Base-by-base conservation (phyloP, 2,113 vertebrate species). In the Antechinus stuartii region DNA sequence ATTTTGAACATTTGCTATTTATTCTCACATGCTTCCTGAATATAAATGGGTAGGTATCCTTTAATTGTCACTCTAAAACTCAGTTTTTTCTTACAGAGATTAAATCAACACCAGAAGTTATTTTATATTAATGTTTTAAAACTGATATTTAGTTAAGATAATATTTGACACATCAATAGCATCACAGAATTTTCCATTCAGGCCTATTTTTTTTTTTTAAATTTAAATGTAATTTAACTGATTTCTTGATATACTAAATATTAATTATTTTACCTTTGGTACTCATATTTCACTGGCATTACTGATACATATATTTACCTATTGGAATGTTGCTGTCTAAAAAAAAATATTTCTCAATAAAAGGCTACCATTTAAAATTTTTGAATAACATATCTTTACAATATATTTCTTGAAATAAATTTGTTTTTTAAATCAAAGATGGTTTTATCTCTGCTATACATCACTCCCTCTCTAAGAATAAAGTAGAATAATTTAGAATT, bases 391-490 rank as follows among this genome's bases (percentile, higher is more conserved):
- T 96, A 91, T 47, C 91, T 68, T 95, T 84, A 42, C 91, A 11
- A 95, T 84, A 42, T 14, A 22, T 93, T 91, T 92, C 68, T 42
- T 92, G 3, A 94, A 93, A 95, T 97, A 96, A 96, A 95, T 94
- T 95, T 84, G 96, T 94, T 95, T 25, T 94, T 94, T 96, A 96
- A 95, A 57, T 49, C 50, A 95, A 96, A 96, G 19, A 19, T 95
- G 68, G 92, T 95, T 94, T 93, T 92, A 49, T 94, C 24, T 95
- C 2, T 95, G 25, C 35, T 91, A 8, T 90, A 93, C 24, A 90
- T 84, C n/a, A 84, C 61, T 35, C 3, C 61, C 35, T n/a, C 14
- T 19, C 35, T 76, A 76, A 68, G 4, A 68, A 35, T 68, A 42
- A 76, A n/a, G 1, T n/a, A 14, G 35, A 76, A 7, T 84, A 42